Evolutionary conservation across 2,113 vertebrate genomes (phyloP).

Genomic region (Alaudala cheleensis): DNA sequence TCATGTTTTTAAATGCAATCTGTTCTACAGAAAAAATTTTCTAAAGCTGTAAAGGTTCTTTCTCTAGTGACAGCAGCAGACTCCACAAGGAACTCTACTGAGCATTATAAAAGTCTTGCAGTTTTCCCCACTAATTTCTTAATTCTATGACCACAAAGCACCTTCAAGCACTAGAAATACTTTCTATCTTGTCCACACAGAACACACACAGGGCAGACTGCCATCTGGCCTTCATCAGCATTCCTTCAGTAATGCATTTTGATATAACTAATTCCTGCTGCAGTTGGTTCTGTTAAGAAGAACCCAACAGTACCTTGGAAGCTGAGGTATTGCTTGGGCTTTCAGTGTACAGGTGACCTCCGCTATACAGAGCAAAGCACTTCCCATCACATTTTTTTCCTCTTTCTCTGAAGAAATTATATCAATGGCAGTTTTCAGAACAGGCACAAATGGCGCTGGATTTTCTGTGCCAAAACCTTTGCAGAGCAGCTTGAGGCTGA

Average conservation of each 20-base stretch:
- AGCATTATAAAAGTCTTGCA: background rate
- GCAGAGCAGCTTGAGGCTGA: slow-evolving; percentile 92
- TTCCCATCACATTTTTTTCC: slow-evolving; percentile 89
- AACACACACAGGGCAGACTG: background rate
- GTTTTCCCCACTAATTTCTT: background rate
- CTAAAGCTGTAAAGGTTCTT: background rate
- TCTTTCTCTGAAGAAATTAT: slow-evolving; percentile 77
- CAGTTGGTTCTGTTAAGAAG: background rate
- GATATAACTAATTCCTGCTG: background rate
- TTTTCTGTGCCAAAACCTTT: slow-evolving; percentile 84
- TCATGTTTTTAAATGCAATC: background rate
- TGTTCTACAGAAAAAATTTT: background rate
- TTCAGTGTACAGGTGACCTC: slow-evolving; percentile 82
- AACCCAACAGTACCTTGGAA: slow-evolving; percentile 82
- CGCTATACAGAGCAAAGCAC: slow-evolving; percentile 90
- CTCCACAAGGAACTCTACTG: background rate
- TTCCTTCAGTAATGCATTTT: background rate
- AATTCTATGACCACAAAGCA: background rate
- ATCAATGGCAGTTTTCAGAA: slow-evolving; percentile 76
- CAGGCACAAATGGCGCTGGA: slow-evolving; percentile 78
- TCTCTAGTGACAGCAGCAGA: background rate
- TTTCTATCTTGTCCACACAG: background rate
- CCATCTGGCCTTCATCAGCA: background rate
- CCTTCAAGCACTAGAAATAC: background rate
- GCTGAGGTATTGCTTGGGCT: slow-evolving; percentile 87